Conservation (phyloP, 1,140 invertebrate genomes). For the Lordiphosa collinella region DNA sequence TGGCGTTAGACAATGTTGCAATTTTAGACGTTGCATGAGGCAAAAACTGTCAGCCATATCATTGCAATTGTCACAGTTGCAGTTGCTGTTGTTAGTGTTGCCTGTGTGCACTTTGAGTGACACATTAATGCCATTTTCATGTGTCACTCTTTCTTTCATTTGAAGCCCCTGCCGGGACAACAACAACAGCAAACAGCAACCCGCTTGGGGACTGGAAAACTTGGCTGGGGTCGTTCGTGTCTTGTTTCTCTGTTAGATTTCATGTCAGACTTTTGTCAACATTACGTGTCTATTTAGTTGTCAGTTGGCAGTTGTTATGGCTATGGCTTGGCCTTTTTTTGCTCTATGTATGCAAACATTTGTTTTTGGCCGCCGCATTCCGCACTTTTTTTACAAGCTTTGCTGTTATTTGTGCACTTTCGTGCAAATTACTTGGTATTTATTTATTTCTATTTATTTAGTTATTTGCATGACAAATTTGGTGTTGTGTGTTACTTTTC, state of each 20-base stretch:
- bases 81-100: slow-evolving; percentile 29
- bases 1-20: slow-evolving; percentile 72
- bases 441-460: slow-evolving; percentile 16
- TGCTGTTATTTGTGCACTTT: slow-evolving; percentile 5
- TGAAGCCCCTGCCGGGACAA: slow-evolving; percentile 24
- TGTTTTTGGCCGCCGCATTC: slow-evolving; percentile 51
- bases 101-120: slow-evolving; percentile 67
- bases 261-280: slow-evolving; percentile 76
- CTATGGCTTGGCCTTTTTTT: slow-evolving; percentile 28
- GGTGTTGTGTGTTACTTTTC: slow-evolving; percentile 4
- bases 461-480: slow-evolving; percentile 41
- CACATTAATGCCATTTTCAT: slow-evolving; percentile 78
- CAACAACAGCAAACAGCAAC: not conserved
- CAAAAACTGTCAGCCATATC: slow-evolving; percentile 67
- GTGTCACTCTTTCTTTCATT: slow-evolving; percentile 77
- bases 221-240: slow-evolving; percentile 48
- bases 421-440: slow-evolving; percentile 41
- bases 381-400: slow-evolving; percentile 18
- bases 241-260: slow-evolving; percentile 67
- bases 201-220: slow-evolving; percentile 34
- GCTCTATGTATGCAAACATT: slow-evolving; percentile 51
- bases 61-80: slow-evolving; percentile 74
- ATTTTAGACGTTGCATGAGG: slow-evolving; percentile 59
- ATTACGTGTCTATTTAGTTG: slow-evolving; percentile 76
- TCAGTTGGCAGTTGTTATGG: slow-evolving; percentile 66